phyloP scores from a whole-genome alignment of 2,888 invertebrate species.

The Sinodicranocentrus sp. region DNA sequence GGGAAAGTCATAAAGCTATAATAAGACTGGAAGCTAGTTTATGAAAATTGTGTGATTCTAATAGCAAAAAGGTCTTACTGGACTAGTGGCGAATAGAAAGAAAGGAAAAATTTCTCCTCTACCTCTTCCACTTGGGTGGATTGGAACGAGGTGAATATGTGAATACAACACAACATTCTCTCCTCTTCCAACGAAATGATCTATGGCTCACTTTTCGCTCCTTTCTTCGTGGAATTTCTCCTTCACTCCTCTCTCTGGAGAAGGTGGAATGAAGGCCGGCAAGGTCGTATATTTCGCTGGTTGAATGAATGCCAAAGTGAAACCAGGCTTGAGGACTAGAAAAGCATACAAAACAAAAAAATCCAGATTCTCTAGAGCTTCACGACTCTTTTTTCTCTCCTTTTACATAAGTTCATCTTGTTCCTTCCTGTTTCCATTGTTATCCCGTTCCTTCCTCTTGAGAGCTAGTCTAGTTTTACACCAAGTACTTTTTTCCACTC shows the following conservation, averaged over 20 bases:
- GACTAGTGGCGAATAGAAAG: no score
- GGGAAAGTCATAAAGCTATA: no score
- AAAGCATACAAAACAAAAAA: conserved; percentile 16
- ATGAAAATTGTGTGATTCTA: no score
- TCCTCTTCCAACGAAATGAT: conserved; percentile 38
- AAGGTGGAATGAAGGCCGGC: neutral
- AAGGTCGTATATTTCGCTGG: conserved; percentile 32
- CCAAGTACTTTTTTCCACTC: neutral
- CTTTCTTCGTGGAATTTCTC: conserved; percentile 11
- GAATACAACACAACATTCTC: conserved; percentile 4
- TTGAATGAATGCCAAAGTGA: conserved; percentile 43
- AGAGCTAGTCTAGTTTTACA: no score
- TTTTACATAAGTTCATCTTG: neutral
- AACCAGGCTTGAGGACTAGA: neutral
- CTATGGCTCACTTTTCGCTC: conserved; percentile 33
- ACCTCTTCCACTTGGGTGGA: no score
- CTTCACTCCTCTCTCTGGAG: no score
- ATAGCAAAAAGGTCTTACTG: no score
- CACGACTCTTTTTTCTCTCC: neutral
- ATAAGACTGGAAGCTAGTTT: no score
- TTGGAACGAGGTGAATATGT: no score
- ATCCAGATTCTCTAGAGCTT: neutral
- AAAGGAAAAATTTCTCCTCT: no score
- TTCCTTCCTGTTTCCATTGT: conserved; percentile 44
- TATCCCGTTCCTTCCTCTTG: conserved; percentile 7